Conservation (phyloP, 2,888 invertebrate genomes). For the Hemistola chrysoprasaria region DNA sequence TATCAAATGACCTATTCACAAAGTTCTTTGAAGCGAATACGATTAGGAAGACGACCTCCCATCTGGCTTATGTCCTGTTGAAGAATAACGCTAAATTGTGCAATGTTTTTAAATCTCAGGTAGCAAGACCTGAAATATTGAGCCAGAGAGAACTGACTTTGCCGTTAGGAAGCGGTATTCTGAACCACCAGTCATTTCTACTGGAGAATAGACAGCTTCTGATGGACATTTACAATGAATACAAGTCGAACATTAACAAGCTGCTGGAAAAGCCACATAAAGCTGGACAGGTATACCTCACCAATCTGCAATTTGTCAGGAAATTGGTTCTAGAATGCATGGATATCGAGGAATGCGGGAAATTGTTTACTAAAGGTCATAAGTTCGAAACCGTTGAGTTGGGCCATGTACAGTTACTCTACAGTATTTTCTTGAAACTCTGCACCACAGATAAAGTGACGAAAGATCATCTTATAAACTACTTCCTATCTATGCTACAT, state of each 20-base stretch:
- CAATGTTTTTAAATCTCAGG: constrained; percentile 68
- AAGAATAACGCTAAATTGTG: constrained; percentile 75
- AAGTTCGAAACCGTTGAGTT: constrained; percentile 84
- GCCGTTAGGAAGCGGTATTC: constrained; percentile 79
- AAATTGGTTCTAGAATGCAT: constrained; percentile 83
- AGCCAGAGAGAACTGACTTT: constrained; percentile 84
- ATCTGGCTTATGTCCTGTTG: constrained; percentile 82
- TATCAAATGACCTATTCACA: constrained; percentile 78
- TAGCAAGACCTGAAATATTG: constrained; percentile 66
- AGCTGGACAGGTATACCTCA: constrained; percentile 84
- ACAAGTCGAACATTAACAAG: constrained; percentile 84
- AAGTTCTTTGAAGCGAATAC: constrained; percentile 76
- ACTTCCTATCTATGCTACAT: constrained; percentile 80
- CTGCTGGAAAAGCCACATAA: constrained; percentile 87
- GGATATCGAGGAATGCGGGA: constrained; percentile 79
- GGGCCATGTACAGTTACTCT: constrained; percentile 81
- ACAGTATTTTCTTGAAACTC: constrained; percentile 79
- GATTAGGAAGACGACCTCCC: constrained; percentile 80
- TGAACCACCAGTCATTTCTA: constrained; percentile 61
- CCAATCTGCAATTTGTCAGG: constrained; percentile 81
- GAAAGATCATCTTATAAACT: constrained; percentile 72
- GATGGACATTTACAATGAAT: constrained; percentile 78
- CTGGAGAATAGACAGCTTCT: constrained; percentile 71
- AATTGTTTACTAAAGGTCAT: constrained; percentile 81
- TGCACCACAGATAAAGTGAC: constrained; percentile 54